Base-by-base conservation (phyloP, 2,888 invertebrate genomes). In the Heliconius hortense region DNA sequence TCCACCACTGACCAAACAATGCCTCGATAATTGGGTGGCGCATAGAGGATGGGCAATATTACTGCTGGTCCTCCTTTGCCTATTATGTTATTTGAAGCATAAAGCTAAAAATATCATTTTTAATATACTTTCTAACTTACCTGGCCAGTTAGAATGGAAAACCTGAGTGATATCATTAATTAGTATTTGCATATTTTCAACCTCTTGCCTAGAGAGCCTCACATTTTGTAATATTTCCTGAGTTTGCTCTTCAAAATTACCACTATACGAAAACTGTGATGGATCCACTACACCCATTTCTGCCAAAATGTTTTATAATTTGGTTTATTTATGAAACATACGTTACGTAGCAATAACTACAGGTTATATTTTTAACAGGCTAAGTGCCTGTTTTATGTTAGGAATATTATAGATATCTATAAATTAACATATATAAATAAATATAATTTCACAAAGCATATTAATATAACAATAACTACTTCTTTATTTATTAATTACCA, bases 241-340 rank as follows among this genome's bases (percentile, higher is more conserved):
- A 7, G 94, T 83, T 86, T 95, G 94, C 0, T 81, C 73, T 2
- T 92, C 86, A 80, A 94, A 94, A 76, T 85, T 84, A 13, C 90
- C 90, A 18, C 67, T 73, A 39, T 78, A 78, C 15, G 66, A 68
- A 48, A 81, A 67, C 8, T 64, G 67, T 10, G 79, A 77, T 56
- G 77, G 77, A 31, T 81, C 78, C 53, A 78, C 76, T 48, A 79
- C 73, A 70, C 73, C 15, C 15, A 31, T 31, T n/a, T 31, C n/a
- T 31, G 7, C 8, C 56, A 35, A 35, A n/a, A 24, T 60, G 26
- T 15, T n/a, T 24, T 21, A 48, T 56, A 10, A n/a, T n/a, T n/a
- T n/a, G 10, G n/a, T n/a, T n/a, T n/a, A n/a, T 56, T 60, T 15
- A 28, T 60, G 7, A 2, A 56, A 56, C n/a, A 11, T 56, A 56